A percentile compares a stretch with the other conserved stretches of the same genome.
phyloP scores from a whole-genome alignment of 2,888 invertebrate species.

The Barypeithes pellucidus region DNA sequence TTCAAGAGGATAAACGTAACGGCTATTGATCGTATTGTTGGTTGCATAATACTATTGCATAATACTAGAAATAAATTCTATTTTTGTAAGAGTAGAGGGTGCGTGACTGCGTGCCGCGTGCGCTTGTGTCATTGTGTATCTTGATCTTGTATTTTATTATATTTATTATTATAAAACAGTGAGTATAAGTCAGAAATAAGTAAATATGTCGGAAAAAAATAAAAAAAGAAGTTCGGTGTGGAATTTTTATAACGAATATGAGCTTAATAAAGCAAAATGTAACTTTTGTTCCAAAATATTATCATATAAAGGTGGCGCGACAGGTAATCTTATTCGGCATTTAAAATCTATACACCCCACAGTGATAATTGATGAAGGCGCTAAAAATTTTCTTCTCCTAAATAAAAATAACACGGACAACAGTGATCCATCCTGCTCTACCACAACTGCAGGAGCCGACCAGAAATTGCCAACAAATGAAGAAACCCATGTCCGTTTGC shows the following conservation, averaged over 20 bases:
- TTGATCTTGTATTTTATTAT: too few relatives aligned
- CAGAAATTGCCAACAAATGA: background rate
- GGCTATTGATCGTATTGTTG: too few relatives aligned
- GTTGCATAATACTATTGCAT: too few relatives aligned
- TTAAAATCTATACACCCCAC: conserved; percentile 45
- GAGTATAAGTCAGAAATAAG: background rate
- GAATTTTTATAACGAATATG: conserved; percentile 37
- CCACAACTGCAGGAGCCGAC: conserved; percentile 8
- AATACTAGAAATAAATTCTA: too few relatives aligned
- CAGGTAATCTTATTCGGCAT: conserved; percentile 40
- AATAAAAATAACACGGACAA: background rate
- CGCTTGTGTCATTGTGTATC: too few relatives aligned
- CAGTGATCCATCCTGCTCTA: too few relatives aligned
- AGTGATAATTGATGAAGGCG: background rate
- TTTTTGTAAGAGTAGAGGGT: too few relatives aligned
- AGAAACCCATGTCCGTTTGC: too few relatives aligned
- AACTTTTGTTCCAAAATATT: conserved; percentile 38
- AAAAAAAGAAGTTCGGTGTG: conserved; percentile 34
- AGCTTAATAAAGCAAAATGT: conserved; percentile 38
- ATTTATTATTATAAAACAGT: too few relatives aligned
- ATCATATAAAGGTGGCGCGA: conserved; percentile 43
- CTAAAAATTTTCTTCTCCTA: background rate
- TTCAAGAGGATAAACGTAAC: too few relatives aligned
- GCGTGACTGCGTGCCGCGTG: too few relatives aligned
- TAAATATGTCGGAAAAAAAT: background rate